Percentiles rank a stretch among this genome's conserved stretches.
Evolutionary conservation across 2,888 invertebrate genomes (phyloP).

Genomic region (Tetropium fuscum): DNA sequence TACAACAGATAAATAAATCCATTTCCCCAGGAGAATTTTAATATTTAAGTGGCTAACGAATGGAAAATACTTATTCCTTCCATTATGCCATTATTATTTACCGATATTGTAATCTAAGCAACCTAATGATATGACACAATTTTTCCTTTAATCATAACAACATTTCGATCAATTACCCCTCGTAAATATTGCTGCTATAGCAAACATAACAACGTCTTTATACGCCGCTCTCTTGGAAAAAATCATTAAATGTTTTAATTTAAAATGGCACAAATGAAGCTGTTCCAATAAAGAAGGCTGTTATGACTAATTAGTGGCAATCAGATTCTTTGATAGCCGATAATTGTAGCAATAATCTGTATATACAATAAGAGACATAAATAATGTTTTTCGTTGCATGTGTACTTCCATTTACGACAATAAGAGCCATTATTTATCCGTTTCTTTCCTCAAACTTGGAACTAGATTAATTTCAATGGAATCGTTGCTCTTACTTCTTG

Average conservation of each 20-base stretch:
- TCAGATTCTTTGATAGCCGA: slow-evolving; percentile 42
- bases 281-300: slow-evolving; percentile 41
- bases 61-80: too few species aligned
- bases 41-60: too few species aligned
- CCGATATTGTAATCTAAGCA: neutral
- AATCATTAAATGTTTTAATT: slow-evolving; percentile 19
- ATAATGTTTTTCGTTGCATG: slow-evolving; percentile 42
- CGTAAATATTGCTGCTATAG: slow-evolving; percentile 41
- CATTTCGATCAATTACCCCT: slow-evolving; percentile 36
- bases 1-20: too few species aligned
- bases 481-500: slow-evolving; percentile 44
- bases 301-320: slow-evolving; percentile 45
- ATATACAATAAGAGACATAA: slow-evolving; percentile 48
- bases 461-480: slow-evolving; percentile 49
- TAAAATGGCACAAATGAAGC: slow-evolving; percentile 36
- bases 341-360: slow-evolving; percentile 49
- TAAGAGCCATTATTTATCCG: slow-evolving; percentile 24
- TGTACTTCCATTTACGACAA: slow-evolving; percentile 35
- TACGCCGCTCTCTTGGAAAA: slow-evolving; percentile 11
- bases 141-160: slow-evolving; percentile 20
- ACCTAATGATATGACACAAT: neutral
- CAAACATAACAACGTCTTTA: slow-evolving; percentile 43
- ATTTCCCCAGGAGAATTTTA: too few species aligned
- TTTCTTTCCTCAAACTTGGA: slow-evolving; percentile 44
- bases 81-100: neutral